Conservation (phyloP, 2,888 invertebrate genomes). For the Alloplasta piceator region DNA sequence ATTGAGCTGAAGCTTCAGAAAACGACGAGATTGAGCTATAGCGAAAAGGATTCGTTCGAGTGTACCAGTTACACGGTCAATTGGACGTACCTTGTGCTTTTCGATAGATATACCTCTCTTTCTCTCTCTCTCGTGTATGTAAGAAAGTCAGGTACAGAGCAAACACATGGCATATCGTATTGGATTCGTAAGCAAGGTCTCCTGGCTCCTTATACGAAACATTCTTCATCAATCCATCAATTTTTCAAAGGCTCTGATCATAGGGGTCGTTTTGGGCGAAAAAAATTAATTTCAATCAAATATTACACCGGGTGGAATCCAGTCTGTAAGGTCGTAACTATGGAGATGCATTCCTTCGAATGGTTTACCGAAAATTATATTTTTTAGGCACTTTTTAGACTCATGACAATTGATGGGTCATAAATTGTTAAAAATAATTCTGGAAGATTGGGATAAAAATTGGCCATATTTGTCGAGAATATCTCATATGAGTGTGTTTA, state of each 20-base stretch:
- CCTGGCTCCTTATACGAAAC: neutral
- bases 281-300: too few species aligned
- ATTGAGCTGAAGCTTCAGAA: conserved; percentile 54
- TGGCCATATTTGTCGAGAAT: too few species aligned
- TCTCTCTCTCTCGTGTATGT: conserved; percentile 1
- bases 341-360: too few species aligned
- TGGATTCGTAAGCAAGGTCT: conserved; percentile 38
- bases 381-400: too few species aligned
- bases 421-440: too few species aligned
- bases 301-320: too few species aligned
- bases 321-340: too few species aligned
- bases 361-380: too few species aligned
- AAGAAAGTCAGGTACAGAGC: conserved; percentile 36
- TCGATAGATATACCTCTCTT: conserved; percentile 48
- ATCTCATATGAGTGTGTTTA: neutral
- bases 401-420: too few species aligned
- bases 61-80: conserved; percentile 73
- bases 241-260: too few species aligned
- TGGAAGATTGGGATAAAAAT: too few species aligned
- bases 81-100: conserved; percentile 69
- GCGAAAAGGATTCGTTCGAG: conserved; percentile 66
- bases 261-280: too few species aligned
- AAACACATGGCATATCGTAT: conserved; percentile 26
- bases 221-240: neutral
- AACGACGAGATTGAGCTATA: conserved; percentile 35